Evolutionary conservation across 2,888 invertebrate species (phyloP), one percentile per base, ranked within the genome.

Genomic region (Lomographa bimaculata): DNA sequence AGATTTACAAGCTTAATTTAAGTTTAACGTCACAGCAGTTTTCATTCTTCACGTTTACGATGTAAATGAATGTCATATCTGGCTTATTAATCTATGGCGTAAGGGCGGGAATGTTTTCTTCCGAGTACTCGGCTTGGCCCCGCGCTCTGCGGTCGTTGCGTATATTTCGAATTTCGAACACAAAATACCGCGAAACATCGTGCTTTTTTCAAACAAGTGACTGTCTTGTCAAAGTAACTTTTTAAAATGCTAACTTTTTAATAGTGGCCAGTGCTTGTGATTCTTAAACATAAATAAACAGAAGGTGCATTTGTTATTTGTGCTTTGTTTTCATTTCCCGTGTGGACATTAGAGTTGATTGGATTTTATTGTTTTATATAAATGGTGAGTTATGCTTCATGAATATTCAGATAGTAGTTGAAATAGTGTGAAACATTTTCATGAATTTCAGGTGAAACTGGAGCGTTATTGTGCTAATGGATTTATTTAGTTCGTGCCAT

Each of bases 51-150:
- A 12, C 36, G 44, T 50, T 40, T 46, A 56, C 44, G 44, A 32
- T 38, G 26, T 33, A 27, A 34, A 49, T 46, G 49, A 49, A 47
- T 53, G 57, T 57, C 61, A 43, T 52, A 46, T 62, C 64, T 66
- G 50, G 52, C 50, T 44, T 56, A 46, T 52, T 74, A 64, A 50
- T 76, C 76, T 73, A 51, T 69, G 71, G 46, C 52, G 40, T 55
- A 56, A 75, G 78, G 79, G 79, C 75, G 78, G 76, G 80, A 79
- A 59, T 56, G 53, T 68, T 72, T 67, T 56, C 67, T 63, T 41
- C 17, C 32, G 5, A 84, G 84, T 84, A 65, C 70, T 63, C 72
- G 67, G 64, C 62, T 53, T 60, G 70, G 70, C 71, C 55, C 61
- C 64, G 64, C 60, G 71, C 66, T 55, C 59, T 38, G 54, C 60